Percentiles rank a stretch among this genome's conserved stretches.
phyloP scores from a whole-genome alignment of 1,140 invertebrate genomes.

The Drosophila sp. region DNA sequence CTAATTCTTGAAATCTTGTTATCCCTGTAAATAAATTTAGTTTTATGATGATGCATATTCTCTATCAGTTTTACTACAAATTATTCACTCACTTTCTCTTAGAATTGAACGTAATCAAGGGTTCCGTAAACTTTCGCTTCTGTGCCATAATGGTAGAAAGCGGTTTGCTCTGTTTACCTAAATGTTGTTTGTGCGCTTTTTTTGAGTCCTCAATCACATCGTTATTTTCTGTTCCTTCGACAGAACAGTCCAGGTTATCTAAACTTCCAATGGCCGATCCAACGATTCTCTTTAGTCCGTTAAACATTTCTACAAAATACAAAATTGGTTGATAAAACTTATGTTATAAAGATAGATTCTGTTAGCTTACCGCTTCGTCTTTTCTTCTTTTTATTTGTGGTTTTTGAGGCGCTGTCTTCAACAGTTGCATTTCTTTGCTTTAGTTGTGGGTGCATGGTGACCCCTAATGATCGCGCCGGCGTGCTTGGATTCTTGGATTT shows the following conservation, averaged over 20 bases:
- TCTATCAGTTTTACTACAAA: background rate
- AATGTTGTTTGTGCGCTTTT: constrained; percentile 66
- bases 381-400: constrained; percentile 87
- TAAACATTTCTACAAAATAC: constrained; percentile 87
- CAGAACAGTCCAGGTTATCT: constrained; percentile 78
- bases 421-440: constrained; percentile 8
- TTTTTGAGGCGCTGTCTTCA: background rate
- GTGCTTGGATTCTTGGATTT: background rate
- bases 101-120: constrained; percentile 77
- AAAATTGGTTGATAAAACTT: constrained; percentile 54
- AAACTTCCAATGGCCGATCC: constrained; percentile 84
- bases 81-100: constrained; percentile 85
- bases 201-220: background rate
- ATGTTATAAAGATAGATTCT: background rate
- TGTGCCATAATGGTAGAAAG: constrained; percentile 84
- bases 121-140: constrained; percentile 85
- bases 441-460: background rate
- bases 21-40: constrained; percentile 18
- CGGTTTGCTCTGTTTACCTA: constrained; percentile 82
- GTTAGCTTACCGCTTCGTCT: constrained; percentile 88
- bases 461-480: background rate
- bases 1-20: constrained; percentile 31
- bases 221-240: background rate
- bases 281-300: constrained; percentile 90
- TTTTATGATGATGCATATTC: background rate